These are phyloP conservation scores for Colletes latitarsis DNA, from an alignment of 1,140 invertebrate genomes.

Conservation along the genomic window DNA sequence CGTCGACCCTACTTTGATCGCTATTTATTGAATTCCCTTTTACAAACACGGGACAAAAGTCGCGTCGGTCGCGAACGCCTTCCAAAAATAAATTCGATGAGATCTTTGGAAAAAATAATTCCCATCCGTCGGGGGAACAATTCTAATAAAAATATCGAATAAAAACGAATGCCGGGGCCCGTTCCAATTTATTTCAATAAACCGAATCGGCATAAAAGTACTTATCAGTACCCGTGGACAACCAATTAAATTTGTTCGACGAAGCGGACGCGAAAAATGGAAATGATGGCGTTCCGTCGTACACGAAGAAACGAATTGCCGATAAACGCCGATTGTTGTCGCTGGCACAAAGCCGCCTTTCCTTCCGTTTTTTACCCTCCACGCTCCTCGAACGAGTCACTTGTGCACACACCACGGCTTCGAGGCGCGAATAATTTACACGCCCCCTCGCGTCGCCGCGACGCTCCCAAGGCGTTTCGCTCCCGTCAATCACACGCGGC, in stretches of 20 bases:
- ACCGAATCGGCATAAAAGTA: conserved; percentile 50
- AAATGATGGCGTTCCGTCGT: conserved; percentile 46
- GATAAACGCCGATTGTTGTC: conserved; percentile 51
- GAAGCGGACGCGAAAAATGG: conserved; percentile 53
- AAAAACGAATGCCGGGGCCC: conserved; percentile 39
- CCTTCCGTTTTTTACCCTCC: background rate
- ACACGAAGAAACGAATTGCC: conserved; percentile 41
- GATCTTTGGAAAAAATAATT: no score
- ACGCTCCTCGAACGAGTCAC: conserved; percentile 8
- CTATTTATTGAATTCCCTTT: no score
- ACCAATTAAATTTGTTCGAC: conserved; percentile 59
- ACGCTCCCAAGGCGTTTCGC: conserved; percentile 33
- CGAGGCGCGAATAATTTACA: conserved; percentile 53
- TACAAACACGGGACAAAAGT: no score
- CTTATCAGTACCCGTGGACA: conserved; percentile 54
- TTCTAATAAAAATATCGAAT: conserved; percentile 14
- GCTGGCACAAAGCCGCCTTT: conserved; percentile 37
- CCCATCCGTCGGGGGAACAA: no score
- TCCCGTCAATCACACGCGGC: conserved; percentile 50
- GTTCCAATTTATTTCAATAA: conserved; percentile 52
- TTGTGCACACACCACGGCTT: conserved; percentile 1
- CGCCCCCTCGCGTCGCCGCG: conserved; percentile 19
- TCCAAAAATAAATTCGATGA: no score
- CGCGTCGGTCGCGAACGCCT: no score
- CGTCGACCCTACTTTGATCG: no score